These are phyloP conservation scores for Rachycentron canadum DNA, from an alignment of 2,797 vertebrate genomes.

Conservation along the genomic window DNA sequence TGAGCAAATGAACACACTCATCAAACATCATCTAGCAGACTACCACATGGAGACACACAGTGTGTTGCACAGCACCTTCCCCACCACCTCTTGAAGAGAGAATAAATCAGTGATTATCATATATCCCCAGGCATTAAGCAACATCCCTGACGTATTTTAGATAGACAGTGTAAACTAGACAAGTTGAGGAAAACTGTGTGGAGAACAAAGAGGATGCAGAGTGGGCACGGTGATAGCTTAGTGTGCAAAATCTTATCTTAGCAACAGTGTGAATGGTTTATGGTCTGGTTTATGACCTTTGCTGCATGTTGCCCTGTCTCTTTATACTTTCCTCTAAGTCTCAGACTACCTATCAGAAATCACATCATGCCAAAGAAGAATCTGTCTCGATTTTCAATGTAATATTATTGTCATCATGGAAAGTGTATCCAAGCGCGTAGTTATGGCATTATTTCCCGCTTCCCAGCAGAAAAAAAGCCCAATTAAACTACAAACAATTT, in stretches of 20 bases:
- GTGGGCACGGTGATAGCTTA: not conserved
- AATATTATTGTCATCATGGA: conserved; percentile 27
- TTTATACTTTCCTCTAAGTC: conserved; percentile 10
- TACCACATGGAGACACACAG: conserved; percentile 49
- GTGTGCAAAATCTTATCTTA: conserved; percentile 15
- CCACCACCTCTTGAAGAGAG: conserved; percentile 44
- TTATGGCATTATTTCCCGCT: conserved; percentile 11
- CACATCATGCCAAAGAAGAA: not conserved
- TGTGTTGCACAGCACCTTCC: conserved; percentile 38
- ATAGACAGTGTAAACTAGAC: conserved; percentile 16
- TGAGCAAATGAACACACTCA: conserved; percentile 36
- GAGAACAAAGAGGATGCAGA: not conserved
- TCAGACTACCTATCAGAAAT: not conserved
- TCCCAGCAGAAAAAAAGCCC: conserved; percentile 42
- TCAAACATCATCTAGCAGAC: conserved; percentile 60
- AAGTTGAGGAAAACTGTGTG: conserved; percentile 10
- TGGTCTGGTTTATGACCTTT: conserved; percentile 31
- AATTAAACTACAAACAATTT: conserved; percentile 77
- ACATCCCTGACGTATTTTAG: conserved; percentile 46
- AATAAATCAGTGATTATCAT: conserved; percentile 72
- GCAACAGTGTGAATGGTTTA: conserved; percentile 2
- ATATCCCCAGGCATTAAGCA: conserved; percentile 53
- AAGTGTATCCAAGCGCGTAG: conserved; percentile 24
- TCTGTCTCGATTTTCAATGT: not conserved
- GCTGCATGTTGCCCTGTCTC: not conserved